Base-by-base conservation (phyloP, 2,888 invertebrate genomes). In the Tipula lateralis region DNA sequence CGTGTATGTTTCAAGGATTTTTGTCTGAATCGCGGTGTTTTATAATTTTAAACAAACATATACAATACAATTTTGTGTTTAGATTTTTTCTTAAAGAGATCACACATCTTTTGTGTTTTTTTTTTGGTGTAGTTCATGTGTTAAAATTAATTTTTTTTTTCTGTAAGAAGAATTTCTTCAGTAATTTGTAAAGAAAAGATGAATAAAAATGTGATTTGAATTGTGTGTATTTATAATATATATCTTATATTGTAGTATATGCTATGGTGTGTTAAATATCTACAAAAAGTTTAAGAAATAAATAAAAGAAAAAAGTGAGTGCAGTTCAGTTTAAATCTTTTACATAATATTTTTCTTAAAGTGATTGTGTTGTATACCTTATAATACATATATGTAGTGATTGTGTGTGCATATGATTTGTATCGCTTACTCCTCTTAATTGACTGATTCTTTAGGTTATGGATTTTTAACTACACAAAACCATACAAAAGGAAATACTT, bases 131-230 rank as follows among this genome's bases (percentile, higher is more conserved):
- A 9, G 66, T 66, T 66, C 9, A 24, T 66, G 66, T 66, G 66
- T 66, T 66, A 19, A 66, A 66, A n/a, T 32, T 32, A 32, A 9
- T 36, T 36, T 44, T 44, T 44, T 44, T 44, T n/a, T 44, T 44
- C 16, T 44, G 44, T 44, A 16, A 16, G 16, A 44, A 44, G 3
- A 24, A 66, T 66, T 66, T 66, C 66, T 66, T 66, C 19, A 66
- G 9, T 66, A 66, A 24, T 66, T 66, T 24, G 24, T 66, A 24
- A 24, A n/a, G n/a, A n/a, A n/a, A 66, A 66, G 24, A 5, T n/a
- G 44, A 44, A 44, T 44, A 44, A 44, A 44, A 66, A 66, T 66
- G 66, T 66, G 66, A 66, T 66, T 66, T 66, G 66, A 66, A 66
- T 66, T 66, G 66, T 66, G 66, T 66, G 66, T 44, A 24, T 66